Conservation (phyloP, 35 echinoderm and acorn worm genomes). For the Strongylocentrotus purpuratus region DNA sequence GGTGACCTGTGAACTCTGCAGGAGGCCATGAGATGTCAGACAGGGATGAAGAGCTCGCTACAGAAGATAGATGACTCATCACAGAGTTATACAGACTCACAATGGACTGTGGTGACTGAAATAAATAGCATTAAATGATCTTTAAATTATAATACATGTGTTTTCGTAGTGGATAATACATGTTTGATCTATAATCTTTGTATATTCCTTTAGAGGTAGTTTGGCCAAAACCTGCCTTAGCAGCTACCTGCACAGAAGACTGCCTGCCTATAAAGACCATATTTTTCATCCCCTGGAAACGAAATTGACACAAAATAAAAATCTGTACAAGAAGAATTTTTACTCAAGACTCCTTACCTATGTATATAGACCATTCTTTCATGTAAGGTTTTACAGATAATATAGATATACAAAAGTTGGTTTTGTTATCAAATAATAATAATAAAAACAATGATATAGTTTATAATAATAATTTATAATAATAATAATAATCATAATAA, state of each 20-base stretch:
- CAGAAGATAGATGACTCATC: conserved; percentile 62
- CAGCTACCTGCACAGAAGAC: not conserved
- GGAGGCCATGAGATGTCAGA: conserved; percentile 76
- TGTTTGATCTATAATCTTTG: not conserved
- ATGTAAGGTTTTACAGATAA: no score
- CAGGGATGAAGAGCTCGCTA: conserved; percentile 52
- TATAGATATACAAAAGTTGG: no score
- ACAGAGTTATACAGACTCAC: conserved; percentile 78
- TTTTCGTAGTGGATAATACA: not conserved
- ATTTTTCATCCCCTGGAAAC: not conserved
- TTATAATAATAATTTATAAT: no score
- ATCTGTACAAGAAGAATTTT: no score
- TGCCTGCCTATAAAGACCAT: not conserved
- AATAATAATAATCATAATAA: no score
- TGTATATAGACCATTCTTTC: no score
- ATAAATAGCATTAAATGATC: not conserved
- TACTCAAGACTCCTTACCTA: no score
- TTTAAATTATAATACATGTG: not conserved
- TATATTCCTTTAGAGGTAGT: not conserved
- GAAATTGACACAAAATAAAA: no score
- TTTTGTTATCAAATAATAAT: no score
- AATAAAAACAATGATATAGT: no score
- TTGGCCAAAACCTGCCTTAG: not conserved
- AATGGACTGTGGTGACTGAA: conserved; percentile 27
- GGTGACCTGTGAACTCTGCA: conserved; percentile 64